phyloP scores from a whole-genome alignment of 2,888 invertebrate genomes.

The Heteromurus nitidus region DNA sequence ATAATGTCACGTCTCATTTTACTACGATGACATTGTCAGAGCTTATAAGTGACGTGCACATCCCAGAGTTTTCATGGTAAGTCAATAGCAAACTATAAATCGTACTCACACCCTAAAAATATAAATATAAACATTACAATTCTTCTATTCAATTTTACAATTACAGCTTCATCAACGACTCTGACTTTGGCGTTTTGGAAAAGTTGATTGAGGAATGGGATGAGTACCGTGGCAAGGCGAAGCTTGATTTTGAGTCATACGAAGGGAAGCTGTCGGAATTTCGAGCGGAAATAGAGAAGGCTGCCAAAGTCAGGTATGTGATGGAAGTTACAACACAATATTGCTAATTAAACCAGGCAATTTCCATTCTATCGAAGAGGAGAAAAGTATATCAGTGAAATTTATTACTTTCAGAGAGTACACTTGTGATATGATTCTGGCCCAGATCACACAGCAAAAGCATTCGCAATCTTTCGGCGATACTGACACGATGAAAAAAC shows the following conservation, averaged over 20 bases:
- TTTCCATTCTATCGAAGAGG: no score
- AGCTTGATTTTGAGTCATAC: slow-evolving; percentile 14
- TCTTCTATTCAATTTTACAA: not conserved
- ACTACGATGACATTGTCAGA: slow-evolving; percentile 61
- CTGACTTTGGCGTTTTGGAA: slow-evolving; percentile 65
- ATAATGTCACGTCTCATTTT: slow-evolving; percentile 57
- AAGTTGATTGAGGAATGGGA: slow-evolving; percentile 63
- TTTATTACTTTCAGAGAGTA: slow-evolving; percentile 35
- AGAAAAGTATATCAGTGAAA: not conserved
- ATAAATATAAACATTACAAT: no score
- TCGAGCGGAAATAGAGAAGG: slow-evolving; percentile 31
- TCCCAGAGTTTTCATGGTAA: slow-evolving; percentile 70
- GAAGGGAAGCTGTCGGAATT: slow-evolving; percentile 30
- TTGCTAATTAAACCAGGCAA: not conserved
- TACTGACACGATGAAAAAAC: slow-evolving; percentile 55
- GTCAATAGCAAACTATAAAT: not conserved
- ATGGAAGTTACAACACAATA: not conserved
- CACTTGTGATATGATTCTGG: slow-evolving; percentile 56
- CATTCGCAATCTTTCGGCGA: slow-evolving; percentile 2
- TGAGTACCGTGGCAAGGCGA: slow-evolving; percentile 21
- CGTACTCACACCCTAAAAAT: not conserved
- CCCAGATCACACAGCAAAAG: slow-evolving; percentile 50
- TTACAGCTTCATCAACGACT: slow-evolving; percentile 66
- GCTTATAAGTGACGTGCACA: slow-evolving; percentile 53
- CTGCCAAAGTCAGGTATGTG: slow-evolving; percentile 39